Evolutionary conservation across 2,888 invertebrate species (phyloP).

Genomic region (Lasioglossum lativentre): DNA sequence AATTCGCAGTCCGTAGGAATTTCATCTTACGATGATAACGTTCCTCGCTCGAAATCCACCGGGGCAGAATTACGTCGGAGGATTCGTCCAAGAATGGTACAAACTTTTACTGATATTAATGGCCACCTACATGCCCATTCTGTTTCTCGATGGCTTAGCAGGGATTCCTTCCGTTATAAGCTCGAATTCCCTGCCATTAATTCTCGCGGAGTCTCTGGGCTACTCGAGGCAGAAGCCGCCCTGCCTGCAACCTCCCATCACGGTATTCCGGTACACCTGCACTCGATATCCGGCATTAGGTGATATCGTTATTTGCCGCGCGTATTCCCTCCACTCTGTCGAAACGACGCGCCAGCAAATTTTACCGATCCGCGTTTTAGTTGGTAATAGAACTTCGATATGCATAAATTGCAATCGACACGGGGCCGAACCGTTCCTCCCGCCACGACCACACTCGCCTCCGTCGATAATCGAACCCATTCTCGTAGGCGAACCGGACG

Average conservation of each 20-base stretch:
- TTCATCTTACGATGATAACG: conserved; percentile 51
- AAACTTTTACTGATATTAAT: conserved; percentile 71
- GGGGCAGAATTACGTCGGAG: conserved; percentile 53
- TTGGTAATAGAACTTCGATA: conserved; percentile 61
- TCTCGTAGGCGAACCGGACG: not conserved
- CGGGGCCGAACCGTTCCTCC: conserved; percentile 6
- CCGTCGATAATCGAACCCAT: conserved; percentile 43
- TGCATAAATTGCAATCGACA: conserved; percentile 66
- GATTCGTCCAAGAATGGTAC: conserved; percentile 60
- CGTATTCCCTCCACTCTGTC: conserved; percentile 20
- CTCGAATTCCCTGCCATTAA: conserved; percentile 74
- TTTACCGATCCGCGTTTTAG: conserved; percentile 60
- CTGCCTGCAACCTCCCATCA: conserved; percentile 50
- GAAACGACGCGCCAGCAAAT: conserved; percentile 59
- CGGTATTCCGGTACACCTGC: conserved; percentile 65
- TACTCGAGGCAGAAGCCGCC: conserved; percentile 48
- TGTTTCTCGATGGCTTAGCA: conserved; percentile 61
- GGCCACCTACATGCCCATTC: conserved; percentile 64
- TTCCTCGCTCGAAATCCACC: conserved; percentile 24
- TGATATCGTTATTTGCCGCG: conserved; percentile 61
- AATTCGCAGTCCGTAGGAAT: conserved; percentile 55
- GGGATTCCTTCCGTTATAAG: conserved; percentile 72
- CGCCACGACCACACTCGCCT: not conserved
- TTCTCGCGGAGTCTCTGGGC: conserved; percentile 57
- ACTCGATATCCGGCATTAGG: conserved; percentile 71